Percentiles rank a stretch among this genome's conserved stretches.
Evolutionary conservation across 1,140 invertebrate species (phyloP).

Genomic region (Archivesica marissinica): DNA sequence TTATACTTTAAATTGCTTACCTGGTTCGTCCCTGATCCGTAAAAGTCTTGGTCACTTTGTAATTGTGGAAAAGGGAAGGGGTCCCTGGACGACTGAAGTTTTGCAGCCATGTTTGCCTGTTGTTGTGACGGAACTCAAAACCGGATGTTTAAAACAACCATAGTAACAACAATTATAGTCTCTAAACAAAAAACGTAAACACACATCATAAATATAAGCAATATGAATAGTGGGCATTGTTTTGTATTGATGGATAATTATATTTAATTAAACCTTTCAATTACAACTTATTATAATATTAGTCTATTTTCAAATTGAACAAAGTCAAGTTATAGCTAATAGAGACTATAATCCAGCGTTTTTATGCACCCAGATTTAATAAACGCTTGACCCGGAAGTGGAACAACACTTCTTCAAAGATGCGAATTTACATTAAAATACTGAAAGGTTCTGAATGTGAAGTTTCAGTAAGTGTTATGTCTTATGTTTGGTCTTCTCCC

Average conservation of each 20-base stretch:
- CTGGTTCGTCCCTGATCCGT: constrained; percentile 69
- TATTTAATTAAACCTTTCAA: not conserved
- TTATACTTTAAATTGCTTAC: no score
- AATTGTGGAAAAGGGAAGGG: constrained; percentile 81
- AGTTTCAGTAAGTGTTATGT: constrained; percentile 68
- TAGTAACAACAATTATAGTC: constrained; percentile 52
- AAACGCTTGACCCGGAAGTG: constrained; percentile 30
- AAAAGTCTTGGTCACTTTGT: constrained; percentile 81
- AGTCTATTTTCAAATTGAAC: no score
- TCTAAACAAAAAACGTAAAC: no score
- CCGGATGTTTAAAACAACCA: constrained; percentile 57
- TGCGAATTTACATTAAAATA: constrained; percentile 73
- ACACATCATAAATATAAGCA: no score
- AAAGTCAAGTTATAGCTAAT: no score
- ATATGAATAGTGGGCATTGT: no score
- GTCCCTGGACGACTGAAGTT: constrained; percentile 74
- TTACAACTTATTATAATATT: not conserved
- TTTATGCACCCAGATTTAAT: not conserved
- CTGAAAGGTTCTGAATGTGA: constrained; percentile 77
- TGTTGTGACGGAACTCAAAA: constrained; percentile 14
- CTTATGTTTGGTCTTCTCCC: no score
- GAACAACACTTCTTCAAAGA: not conserved
- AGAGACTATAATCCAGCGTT: no score
- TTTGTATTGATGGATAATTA: no score
- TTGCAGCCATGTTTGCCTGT: constrained; percentile 52